Conservation (phyloP, 2,888 invertebrate genomes). For the Catocala sponsa region DNA sequence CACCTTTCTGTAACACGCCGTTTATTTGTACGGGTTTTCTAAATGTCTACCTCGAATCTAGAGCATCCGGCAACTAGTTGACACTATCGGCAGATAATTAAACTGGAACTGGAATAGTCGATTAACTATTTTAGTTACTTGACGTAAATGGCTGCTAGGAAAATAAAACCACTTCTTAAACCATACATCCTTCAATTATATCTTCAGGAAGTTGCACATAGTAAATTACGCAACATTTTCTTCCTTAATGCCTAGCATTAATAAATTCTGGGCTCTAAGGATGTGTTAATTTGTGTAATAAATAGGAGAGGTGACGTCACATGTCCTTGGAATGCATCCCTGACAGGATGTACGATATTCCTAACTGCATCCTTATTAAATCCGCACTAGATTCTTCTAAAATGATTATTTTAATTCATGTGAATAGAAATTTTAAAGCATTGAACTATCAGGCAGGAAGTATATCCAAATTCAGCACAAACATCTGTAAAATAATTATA, state of each 20-base stretch:
- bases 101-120: conserved; percentile 3
- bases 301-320: conserved; percentile 33
- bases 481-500: too few species aligned
- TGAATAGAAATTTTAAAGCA: too few species aligned
- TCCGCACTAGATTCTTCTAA: neutral
- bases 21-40: neutral
- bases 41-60: neutral
- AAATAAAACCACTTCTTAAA: neutral
- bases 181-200: neutral
- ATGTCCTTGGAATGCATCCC: conserved; percentile 20
- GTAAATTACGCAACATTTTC: conserved; percentile 16
- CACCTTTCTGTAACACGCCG: too few species aligned
- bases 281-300: conserved; percentile 32
- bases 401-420: too few species aligned
- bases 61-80: conserved; percentile 5
- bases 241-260: conserved; percentile 21
- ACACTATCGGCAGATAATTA: too few species aligned
- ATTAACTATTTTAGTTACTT: neutral
- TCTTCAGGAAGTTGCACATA: conserved; percentile 17
- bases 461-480: too few species aligned
- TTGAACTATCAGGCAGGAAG: too few species aligned
- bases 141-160: neutral
- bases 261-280: conserved; percentile 30
- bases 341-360: conserved; percentile 11
- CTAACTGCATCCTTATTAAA: too few species aligned